A percentile compares a stretch with the other conserved stretches of the same genome.
Evolutionary conservation across 2,888 invertebrate species (phyloP).

Genomic region (Papilio protenor): DNA sequence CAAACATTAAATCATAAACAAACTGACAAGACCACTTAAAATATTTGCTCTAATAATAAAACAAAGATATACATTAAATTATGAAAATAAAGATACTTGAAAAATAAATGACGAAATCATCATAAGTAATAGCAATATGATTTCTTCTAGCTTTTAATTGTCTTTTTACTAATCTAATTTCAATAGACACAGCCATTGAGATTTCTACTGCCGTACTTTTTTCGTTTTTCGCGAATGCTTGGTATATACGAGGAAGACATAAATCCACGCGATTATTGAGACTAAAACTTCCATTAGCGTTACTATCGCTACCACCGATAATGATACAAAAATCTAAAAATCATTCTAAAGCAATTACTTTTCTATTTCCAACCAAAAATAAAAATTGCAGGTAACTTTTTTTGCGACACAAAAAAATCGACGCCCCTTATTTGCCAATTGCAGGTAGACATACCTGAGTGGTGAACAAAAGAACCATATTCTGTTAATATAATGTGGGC

Average conservation of each 20-base stretch:
- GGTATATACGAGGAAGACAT: neutral
- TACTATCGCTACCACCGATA: neutral
- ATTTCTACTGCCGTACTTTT: neutral
- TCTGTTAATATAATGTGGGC: constrained; percentile 81
- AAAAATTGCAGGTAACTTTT: constrained; percentile 68
- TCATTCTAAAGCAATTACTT: constrained; percentile 33
- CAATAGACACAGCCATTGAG: neutral
- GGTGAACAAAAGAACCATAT: constrained; percentile 78
- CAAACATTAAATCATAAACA: constrained; percentile 49
- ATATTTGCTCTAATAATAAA: constrained; percentile 46
- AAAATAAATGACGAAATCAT: neutral
- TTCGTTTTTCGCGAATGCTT: neutral
- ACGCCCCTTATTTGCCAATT: constrained; percentile 61
- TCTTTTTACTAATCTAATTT: neutral
- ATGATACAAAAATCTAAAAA: constrained; percentile 9
- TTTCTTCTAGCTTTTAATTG: neutral
- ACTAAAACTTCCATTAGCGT: neutral
- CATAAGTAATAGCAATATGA: neutral
- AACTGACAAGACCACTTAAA: constrained; percentile 52
- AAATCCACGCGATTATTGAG: neutral
- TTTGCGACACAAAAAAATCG: constrained; percentile 49
- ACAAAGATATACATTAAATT: neutral
- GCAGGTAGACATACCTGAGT: constrained; percentile 79
- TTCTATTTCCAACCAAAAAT: constrained; percentile 53
- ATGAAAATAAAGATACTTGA: neutral